Evolutionary conservation across 2,113 vertebrate species (phyloP).

Genomic region (Chionis minor): DNA sequence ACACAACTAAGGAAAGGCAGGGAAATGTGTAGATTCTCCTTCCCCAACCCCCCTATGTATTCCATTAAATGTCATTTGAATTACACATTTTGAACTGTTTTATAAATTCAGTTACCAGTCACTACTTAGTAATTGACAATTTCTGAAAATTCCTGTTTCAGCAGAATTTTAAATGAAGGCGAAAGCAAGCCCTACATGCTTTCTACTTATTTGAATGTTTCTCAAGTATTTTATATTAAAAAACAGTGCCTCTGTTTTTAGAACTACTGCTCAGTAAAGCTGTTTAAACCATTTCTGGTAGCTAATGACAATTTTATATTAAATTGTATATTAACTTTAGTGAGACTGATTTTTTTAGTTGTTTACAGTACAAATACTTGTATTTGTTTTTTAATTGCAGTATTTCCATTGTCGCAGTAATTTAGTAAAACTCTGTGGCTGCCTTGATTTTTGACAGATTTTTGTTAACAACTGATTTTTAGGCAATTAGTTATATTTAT

Average conservation of each 20-base stretch:
- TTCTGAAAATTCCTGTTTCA: constrained; percentile 78
- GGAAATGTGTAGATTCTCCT: constrained; percentile 79
- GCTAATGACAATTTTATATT: constrained; percentile 89
- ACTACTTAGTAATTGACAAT: constrained; percentile 75
- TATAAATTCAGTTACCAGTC: constrained; percentile 79
- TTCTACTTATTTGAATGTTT: constrained; percentile 93
- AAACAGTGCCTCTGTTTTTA: constrained; percentile 92
- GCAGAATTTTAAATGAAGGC: constrained; percentile 80
- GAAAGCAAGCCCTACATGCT: constrained; percentile 79
- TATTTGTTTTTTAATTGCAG: constrained; percentile 86
- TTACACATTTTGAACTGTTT: constrained; percentile 78
- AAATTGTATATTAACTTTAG: constrained; percentile 87
- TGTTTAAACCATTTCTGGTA: constrained; percentile 88
- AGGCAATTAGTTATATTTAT: constrained; percentile 94
- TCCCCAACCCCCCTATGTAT: constrained; percentile 68
- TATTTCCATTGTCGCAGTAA: constrained; percentile 87
- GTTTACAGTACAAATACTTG: constrained; percentile 87
- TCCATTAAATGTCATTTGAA: constrained; percentile 74
- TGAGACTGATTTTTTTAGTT: constrained; percentile 85
- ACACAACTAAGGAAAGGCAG: constrained; percentile 79
- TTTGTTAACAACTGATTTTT: constrained; percentile 86
- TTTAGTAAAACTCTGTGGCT: constrained; percentile 86
- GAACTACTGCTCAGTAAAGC: constrained; percentile 86
- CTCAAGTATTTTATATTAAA: constrained; percentile 86
- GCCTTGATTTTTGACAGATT: constrained; percentile 89